Evolutionary conservation across 37 sponge, comb jelly and placozoan genomes (phyloP).

Genomic region (Oopsacas minuta): DNA sequence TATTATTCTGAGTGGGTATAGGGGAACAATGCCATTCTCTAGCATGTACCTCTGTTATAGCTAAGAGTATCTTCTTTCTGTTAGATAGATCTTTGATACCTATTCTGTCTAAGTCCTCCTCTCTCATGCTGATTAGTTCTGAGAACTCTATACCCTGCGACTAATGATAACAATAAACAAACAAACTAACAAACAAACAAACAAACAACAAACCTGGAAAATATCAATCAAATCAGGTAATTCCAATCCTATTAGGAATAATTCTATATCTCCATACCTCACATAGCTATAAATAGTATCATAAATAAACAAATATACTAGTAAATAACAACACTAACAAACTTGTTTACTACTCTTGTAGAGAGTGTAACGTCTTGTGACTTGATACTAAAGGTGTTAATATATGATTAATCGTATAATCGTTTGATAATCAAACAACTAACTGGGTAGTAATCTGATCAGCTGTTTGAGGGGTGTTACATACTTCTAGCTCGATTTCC

Average conservation of each 20-base stretch:
- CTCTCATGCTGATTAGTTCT: conserved; percentile 36
- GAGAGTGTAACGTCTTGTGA: background rate
- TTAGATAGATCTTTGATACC: conserved; percentile 40
- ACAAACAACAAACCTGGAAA: conserved; percentile 24
- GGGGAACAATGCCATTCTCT: conserved; percentile 28
- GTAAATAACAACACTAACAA: background rate
- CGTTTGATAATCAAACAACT: background rate
- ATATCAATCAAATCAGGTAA: conserved; percentile 36
- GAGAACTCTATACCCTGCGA: conserved; percentile 33
- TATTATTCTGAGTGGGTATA: background rate
- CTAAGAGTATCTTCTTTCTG: conserved; percentile 36
- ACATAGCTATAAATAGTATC: conserved; percentile 16
- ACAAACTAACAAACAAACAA: background rate
- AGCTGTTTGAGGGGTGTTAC: background rate
- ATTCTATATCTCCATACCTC: conserved; percentile 43
- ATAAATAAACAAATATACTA: background rate
- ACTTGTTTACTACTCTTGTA: background rate
- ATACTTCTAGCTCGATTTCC: background rate
- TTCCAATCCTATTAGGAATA: conserved; percentile 45
- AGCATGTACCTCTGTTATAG: conserved; percentile 36
- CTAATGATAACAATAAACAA: background rate
- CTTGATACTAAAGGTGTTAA: too few relatives aligned
- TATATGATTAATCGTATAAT: background rate
- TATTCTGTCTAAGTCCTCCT: conserved; percentile 37
- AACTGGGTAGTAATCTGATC: background rate